Conservation (phyloP, 2,888 invertebrate genomes). For the Masnerella sp. region DNA sequence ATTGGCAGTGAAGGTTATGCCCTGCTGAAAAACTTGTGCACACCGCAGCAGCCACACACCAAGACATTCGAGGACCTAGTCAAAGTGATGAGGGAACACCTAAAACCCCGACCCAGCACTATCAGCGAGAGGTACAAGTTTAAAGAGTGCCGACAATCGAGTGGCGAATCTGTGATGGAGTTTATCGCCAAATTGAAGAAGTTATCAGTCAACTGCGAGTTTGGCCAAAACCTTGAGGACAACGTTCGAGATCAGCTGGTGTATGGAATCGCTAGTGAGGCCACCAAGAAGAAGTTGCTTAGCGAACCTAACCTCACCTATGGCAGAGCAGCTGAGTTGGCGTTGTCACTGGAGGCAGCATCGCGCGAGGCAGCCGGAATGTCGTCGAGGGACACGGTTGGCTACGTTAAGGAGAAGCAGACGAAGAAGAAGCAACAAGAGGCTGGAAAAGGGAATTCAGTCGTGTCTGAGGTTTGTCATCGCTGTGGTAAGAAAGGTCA, state of each 20-base stretch:
- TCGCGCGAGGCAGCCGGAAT: constrained; percentile 23
- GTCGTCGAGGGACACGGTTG: background rate
- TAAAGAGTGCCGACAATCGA: constrained; percentile 63
- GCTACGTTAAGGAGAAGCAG: too few species aligned
- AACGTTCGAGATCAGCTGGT: constrained; percentile 14
- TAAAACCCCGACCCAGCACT: constrained; percentile 20
- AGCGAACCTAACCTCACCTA: constrained; percentile 6
- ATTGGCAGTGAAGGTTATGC: constrained; percentile 22
- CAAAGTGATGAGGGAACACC: constrained; percentile 23
- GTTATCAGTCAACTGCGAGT: constrained; percentile 50
- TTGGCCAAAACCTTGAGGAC: constrained; percentile 23
- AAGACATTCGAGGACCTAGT: constrained; percentile 45
- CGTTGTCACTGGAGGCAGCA: constrained; percentile 17
- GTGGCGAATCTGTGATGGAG: constrained; percentile 30
- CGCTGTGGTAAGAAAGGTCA: constrained; percentile 12
- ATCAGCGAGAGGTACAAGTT: constrained; percentile 51
- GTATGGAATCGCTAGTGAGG: background rate
- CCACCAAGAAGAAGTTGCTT: constrained; percentile 5
- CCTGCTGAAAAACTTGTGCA: constrained; percentile 13
- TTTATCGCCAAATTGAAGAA: constrained; percentile 67
- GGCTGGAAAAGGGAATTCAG: background rate
- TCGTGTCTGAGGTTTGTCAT: constrained; percentile 1
- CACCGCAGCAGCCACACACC: background rate
- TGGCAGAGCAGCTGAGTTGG: constrained; percentile 1
- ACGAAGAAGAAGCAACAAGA: background rate